These are phyloP conservation scores for Neelides sp. DNA, from an alignment of 1,140 invertebrate species.

Conservation along the genomic window DNA sequence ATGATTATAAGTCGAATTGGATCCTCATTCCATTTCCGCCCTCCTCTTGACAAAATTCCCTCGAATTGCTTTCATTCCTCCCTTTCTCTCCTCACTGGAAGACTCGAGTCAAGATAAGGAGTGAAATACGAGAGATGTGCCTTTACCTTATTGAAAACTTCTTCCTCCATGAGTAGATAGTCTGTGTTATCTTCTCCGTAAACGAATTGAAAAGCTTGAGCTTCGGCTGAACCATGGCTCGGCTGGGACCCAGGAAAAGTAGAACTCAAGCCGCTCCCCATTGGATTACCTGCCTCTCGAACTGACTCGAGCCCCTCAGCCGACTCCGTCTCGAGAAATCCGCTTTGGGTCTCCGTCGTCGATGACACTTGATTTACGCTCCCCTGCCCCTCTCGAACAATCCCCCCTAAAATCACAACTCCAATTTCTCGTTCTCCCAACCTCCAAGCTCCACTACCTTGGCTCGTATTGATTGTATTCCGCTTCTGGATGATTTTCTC, in stretches of 20 bases:
- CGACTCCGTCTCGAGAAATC: slow-evolving; percentile 7
- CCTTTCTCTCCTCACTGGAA: too few species aligned
- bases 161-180: slow-evolving; percentile 28
- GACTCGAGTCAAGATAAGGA: too few species aligned
- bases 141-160: slow-evolving; percentile 30
- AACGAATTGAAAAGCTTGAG: slow-evolving; percentile 26
- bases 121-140: too few species aligned
- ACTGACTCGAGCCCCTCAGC: too few species aligned
- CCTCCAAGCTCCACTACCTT: slow-evolving; percentile 13
- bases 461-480: slow-evolving; percentile 36
- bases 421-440: slow-evolving; percentile 2
- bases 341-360: slow-evolving; percentile 8
- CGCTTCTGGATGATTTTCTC: slow-evolving; percentile 81
- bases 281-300: too few species aligned
- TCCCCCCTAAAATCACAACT: slow-evolving; percentile 2
- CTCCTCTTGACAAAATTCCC: slow-evolving; percentile 7
- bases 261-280: not conserved
- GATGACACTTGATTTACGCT: slow-evolving; percentile 12
- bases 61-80: slow-evolving; percentile 8
- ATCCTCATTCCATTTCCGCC: slow-evolving; percentile 14
- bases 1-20: slow-evolving; percentile 5
- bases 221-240: not conserved
- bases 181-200: slow-evolving; percentile 24
- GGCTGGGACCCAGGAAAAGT: too few species aligned
- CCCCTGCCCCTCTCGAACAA: not conserved